phyloP scores from a whole-genome alignment of 2,888 invertebrate species.

The Chrysolina haemoptera region DNA sequence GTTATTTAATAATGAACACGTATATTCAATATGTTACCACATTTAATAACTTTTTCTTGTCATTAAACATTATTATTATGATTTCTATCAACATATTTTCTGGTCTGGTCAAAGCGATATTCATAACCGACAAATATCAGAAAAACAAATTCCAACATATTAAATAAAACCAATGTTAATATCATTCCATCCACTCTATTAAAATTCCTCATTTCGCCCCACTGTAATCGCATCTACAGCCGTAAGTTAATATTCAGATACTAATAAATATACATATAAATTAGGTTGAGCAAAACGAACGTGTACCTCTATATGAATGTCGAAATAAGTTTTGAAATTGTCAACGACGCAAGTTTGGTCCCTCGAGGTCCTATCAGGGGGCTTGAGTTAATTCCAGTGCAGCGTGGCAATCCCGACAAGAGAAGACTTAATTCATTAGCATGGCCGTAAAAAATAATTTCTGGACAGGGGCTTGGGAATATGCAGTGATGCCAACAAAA shows the following conservation, averaged over 20 bases:
- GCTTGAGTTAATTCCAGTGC: constrained; percentile 65
- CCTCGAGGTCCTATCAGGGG: constrained; percentile 65
- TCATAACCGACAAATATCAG: too few species aligned
- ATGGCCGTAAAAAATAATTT: constrained; percentile 63
- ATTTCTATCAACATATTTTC: too few species aligned
- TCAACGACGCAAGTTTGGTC: constrained; percentile 71
- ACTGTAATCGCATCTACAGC: constrained; percentile 34
- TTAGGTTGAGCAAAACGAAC: constrained; percentile 64
- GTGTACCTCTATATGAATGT: constrained; percentile 72
- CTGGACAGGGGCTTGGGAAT: constrained; percentile 20
- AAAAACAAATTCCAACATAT: neutral
- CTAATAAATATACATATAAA: constrained; percentile 72
- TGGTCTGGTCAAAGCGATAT: too few species aligned
- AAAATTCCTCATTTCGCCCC: constrained; percentile 23
- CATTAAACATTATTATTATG: too few species aligned
- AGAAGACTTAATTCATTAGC: constrained; percentile 67
- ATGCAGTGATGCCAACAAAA: neutral
- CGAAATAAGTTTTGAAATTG: constrained; percentile 73
- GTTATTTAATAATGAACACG: too few species aligned
- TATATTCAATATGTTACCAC: too few species aligned
- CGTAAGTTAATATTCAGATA: constrained; percentile 59
- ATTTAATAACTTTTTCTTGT: too few species aligned
- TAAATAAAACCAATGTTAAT: neutral
- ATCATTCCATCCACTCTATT: constrained; percentile 21
- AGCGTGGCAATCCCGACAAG: constrained; percentile 64